phyloP scores from a whole-genome alignment of 2,888 invertebrate species.

The Xestoiulus laeticollis region DNA sequence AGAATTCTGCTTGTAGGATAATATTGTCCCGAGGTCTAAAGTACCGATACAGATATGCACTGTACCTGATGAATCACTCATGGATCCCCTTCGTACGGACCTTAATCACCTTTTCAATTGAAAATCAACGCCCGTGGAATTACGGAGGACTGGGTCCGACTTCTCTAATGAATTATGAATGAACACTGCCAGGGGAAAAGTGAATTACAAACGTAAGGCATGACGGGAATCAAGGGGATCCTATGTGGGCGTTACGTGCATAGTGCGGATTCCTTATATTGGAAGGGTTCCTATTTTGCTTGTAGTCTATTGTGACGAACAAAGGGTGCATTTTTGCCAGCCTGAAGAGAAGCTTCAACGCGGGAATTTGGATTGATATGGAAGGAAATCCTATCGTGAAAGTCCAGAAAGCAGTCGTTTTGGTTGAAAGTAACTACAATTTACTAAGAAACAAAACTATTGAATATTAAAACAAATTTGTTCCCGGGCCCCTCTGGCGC shows the following conservation, averaged over 20 bases:
- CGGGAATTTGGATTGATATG: neutral
- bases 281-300: neutral
- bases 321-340: neutral
- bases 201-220: neutral
- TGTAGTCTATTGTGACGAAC: neutral
- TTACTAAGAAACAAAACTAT: neutral
- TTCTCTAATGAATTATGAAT: conserved; percentile 1
- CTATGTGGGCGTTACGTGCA: neutral
- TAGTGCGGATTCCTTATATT: neutral
- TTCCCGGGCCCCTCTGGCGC: no score
- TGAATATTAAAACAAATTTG: neutral
- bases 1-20: neutral
- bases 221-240: neutral
- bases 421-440: neutral
- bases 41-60: neutral
- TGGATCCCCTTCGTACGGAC: neutral
- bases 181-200: neutral
- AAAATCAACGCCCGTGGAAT: conserved; percentile 9
- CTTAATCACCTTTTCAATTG: conserved; percentile 9
- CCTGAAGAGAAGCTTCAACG: neutral
- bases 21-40: neutral
- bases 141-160: neutral
- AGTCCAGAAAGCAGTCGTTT: neutral
- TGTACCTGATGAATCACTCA: neutral
- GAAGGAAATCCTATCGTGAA: neutral